Evolutionary conservation across 2,113 vertebrate genomes (phyloP), one percentile per base, ranked within the genome.

Genomic region (Rhinoptilus africanus): DNA sequence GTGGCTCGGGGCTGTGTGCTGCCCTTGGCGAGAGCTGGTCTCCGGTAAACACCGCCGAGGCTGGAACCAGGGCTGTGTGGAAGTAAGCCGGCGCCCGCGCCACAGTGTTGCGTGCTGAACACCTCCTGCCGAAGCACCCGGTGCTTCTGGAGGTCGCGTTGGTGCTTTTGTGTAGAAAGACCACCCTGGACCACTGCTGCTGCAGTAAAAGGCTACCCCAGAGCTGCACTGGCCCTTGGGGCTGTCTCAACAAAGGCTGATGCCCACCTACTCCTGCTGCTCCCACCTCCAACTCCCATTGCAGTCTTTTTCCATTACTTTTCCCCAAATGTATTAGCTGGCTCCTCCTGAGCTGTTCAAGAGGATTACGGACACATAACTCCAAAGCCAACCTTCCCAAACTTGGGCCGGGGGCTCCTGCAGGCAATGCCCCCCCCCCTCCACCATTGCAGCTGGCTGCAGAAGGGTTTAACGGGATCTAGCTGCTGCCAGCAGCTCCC

Each of bases 1-100:
- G 4, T 5, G 5, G 27, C 45, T 66, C 27, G 0, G 4, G 77
- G 72, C 53, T 51, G 47, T 0, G 3, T 0, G 4, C 4, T 8
- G 32, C 69, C 76, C 59, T 8, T 34, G 53, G 64, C 63, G 10
- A 30, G 71, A 32, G 24, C 5, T 6, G 14, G 5, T 4, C 64
- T 1, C 27, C 5, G 21, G 16, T 17, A 13, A 83, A 17, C 48
- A 6, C 48, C 16, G 1, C 30, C 3, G 6, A 18, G 22, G 67
- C 43, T 28, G 43, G 41, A 43, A 22, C 6, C 3, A 1, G 85
- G 10, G 76, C 54, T 2, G 37, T 4, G 35, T 2, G 11, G 71
- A n/a, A 14, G 41, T n/a, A n/a, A n/a, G n/a, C n/a, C n/a, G n/a
- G n/a, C n/a, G n/a, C 2, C 39, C 27, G 54, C 10, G 24, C 14